A percentile compares a stretch with the other conserved stretches of the same genome.
These are phyloP conservation scores for Mamestra brassicae DNA, from an alignment of 2,888 invertebrate species.

Conservation along the genomic window DNA sequence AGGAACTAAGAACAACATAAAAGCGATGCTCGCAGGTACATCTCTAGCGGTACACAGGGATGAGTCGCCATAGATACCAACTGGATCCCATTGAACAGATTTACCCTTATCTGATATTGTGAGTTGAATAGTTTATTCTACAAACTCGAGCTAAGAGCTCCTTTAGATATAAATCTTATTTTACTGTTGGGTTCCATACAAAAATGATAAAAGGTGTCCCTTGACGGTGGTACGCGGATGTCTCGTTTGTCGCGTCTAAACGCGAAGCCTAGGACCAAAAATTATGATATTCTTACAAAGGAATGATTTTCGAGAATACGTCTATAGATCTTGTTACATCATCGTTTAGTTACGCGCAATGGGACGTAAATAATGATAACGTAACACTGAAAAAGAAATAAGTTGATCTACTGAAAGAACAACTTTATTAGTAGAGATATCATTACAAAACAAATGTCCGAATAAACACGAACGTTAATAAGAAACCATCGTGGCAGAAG, in stretches of 20 bases:
- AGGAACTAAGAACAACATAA: slow-evolving; percentile 52
- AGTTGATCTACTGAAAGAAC: neutral
- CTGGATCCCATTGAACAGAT: slow-evolving; percentile 84
- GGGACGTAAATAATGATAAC: neutral
- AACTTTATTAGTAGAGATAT: slow-evolving; percentile 5
- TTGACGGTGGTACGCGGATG: slow-evolving; percentile 37
- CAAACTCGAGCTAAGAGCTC: slow-evolving; percentile 76
- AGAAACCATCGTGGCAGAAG: slow-evolving; percentile 65
- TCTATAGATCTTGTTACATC: slow-evolving; percentile 10
- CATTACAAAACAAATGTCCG: slow-evolving; percentile 1
- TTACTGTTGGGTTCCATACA: slow-evolving; percentile 67
- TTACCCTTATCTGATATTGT: slow-evolving; percentile 86
- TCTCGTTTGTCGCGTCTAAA: slow-evolving; percentile 48
- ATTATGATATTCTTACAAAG: slow-evolving; percentile 31
- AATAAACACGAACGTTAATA: slow-evolving; percentile 24
- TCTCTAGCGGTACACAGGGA: slow-evolving; percentile 68
- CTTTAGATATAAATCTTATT: slow-evolving; percentile 82
- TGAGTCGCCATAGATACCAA: slow-evolving; percentile 84
- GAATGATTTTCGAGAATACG: slow-evolving; percentile 13
- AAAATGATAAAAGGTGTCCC: slow-evolving; percentile 64
- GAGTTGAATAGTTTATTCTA: slow-evolving; percentile 86
- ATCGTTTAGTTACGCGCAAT: neutral
- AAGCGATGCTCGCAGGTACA: slow-evolving; percentile 59
- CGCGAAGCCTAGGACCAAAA: slow-evolving; percentile 31
- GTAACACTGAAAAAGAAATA: neutral